Evolutionary conservation across 2,888 invertebrate genomes (phyloP), one percentile per base, ranked within the genome.

Genomic region (Drosophila tanythrix): DNA sequence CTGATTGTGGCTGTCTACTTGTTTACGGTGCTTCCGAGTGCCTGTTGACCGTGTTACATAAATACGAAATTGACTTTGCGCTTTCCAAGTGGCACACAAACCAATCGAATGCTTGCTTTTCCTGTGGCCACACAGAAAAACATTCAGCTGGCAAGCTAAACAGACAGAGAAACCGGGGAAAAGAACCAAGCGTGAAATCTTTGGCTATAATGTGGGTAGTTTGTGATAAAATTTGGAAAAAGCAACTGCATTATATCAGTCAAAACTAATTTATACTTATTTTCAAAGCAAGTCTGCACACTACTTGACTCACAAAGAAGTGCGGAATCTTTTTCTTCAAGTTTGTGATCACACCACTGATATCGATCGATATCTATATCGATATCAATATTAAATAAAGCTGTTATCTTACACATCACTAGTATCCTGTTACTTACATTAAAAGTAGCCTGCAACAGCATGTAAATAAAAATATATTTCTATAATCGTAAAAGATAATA

Each of bases 51-150:
- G 80, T 83, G 85, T 69, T 82, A 78, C 88, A 88, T 85, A 85
- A 85, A 85, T 83, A 83, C 83, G 60, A 80, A 86, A 85, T 85
- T 85, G 88, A 83, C 88, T 85, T 88, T 83, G 58, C 78, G 78
- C 82, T 70, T 48, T 71, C 69, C 72, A 70, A 75, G 63, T 67
- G 71, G 64, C 70, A 51, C 57, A 62, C 65, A 71, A 72, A 74
- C 88, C 82, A 71, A 88, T 88, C 84, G 85, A 84, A 84, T 73
- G 57, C 31, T 60, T 58, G 64, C 61, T 68, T 70, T 71, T 71
- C 66, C 57, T 73, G 57, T 53, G 60, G 64, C 53, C 70, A 35
- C 31, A n/a, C 29, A 43, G 25, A 27, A 46, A 13, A 13, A 55
- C 40, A 27, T 18, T 18, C 15, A 25, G 38, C 18, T 15, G 15